phyloP scores from a whole-genome alignment of 2,888 invertebrate species.

The Eulithis testata region DNA sequence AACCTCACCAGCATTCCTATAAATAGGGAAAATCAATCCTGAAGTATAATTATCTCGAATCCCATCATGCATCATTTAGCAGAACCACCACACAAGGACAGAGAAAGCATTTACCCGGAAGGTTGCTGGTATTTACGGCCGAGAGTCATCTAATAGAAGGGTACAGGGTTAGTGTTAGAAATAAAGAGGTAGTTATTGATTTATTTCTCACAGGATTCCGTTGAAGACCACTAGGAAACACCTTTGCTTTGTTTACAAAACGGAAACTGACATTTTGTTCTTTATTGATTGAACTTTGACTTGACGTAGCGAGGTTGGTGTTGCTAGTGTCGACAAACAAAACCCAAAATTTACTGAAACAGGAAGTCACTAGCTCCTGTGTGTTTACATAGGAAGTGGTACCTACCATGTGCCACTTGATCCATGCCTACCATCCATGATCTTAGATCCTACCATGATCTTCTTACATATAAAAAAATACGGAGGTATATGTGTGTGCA shows the following conservation, averaged over 20 bases:
- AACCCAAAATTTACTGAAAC: not conserved
- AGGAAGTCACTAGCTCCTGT: no score
- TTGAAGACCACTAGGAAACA: constrained; percentile 50
- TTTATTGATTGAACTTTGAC: constrained; percentile 1
- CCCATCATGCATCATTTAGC: constrained; percentile 73
- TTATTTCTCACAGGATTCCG: constrained; percentile 54
- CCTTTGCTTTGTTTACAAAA: constrained; percentile 54
- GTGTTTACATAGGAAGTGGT: no score
- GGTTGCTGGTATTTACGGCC: constrained; percentile 82
- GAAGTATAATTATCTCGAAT: constrained; percentile 64
- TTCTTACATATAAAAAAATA: no score
- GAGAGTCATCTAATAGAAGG: constrained; percentile 74
- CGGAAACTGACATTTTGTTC: constrained; percentile 30
- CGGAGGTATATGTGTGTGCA: no score
- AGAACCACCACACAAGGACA: constrained; percentile 60
- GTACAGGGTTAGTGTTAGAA: constrained; percentile 48
- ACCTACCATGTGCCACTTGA: no score
- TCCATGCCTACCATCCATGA: no score
- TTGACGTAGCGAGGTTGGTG: constrained; percentile 6
- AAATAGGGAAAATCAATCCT: constrained; percentile 82
- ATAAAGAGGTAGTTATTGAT: constrained; percentile 41
- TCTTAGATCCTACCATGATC: no score
- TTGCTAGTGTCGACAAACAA: constrained; percentile 5
- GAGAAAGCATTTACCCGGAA: constrained; percentile 78
- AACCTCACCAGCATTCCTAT: constrained; percentile 82